A percentile compares a stretch with the other conserved stretches of the same genome.
Evolutionary conservation across 2,113 vertebrate species (phyloP).

Genomic region (Neogale vison): DNA sequence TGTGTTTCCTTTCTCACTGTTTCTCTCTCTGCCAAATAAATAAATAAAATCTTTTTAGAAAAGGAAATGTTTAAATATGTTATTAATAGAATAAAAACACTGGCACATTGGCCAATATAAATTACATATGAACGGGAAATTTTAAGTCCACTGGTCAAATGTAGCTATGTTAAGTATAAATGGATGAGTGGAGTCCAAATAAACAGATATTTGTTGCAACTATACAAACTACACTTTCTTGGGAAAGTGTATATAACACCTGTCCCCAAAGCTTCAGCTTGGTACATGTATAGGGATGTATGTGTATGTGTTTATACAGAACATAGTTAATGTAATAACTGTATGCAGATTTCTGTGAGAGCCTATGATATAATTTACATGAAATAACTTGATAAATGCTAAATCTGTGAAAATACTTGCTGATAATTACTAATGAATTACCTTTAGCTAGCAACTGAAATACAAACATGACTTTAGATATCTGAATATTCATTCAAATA

Average conservation of each 20-base stretch:
- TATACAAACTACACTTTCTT: neutral
- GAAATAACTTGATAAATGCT: neutral
- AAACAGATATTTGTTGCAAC: neutral
- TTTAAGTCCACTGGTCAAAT: neutral
- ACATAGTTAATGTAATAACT: neutral
- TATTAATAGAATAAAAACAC: neutral
- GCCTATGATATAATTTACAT: neutral
- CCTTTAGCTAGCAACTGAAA: neutral
- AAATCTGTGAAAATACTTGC: neutral
- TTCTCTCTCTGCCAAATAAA: too few relatives aligned
- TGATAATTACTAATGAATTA: neutral
- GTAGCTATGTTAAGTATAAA: neutral
- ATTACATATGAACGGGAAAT: neutral
- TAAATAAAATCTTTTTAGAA: too few relatives aligned
- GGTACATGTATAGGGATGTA: neutral
- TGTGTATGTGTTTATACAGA: neutral
- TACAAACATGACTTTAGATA: neutral
- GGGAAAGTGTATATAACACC: neutral
- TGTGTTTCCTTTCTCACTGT: too few relatives aligned
- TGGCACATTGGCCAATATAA: neutral
- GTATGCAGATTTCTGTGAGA: neutral
- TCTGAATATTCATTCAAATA: neutral
- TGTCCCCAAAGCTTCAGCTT: neutral
- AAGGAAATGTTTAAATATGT: neutral
- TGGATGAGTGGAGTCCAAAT: neutral